Conservation (phyloP, 1,140 invertebrate genomes). For the Sarcophaga bullata region DNA sequence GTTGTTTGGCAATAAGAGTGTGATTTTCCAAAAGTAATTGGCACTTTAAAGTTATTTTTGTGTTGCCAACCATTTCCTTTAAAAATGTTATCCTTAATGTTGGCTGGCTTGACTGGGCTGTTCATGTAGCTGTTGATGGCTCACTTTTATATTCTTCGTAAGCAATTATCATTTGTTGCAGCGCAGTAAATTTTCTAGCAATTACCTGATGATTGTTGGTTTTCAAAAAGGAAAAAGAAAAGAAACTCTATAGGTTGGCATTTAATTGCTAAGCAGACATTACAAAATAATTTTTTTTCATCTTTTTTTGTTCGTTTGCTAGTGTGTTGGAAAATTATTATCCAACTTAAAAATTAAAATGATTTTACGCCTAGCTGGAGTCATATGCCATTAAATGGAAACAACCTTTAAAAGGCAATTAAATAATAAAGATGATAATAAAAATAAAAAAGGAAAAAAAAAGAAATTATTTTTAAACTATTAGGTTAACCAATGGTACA, state of each 20-base stretch:
- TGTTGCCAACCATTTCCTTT: conserved; percentile 29
- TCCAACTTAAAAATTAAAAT: background rate
- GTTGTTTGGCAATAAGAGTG: background rate
- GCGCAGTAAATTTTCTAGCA: conserved; percentile 33
- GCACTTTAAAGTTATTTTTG: conserved; percentile 35
- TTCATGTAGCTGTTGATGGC: background rate
- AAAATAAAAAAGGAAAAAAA: background rate
- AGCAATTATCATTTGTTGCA: conserved; percentile 36
- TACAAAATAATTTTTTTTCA: background rate
- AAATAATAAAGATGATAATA: background rate
- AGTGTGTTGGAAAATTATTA: background rate
- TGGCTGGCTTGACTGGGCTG: background rate
- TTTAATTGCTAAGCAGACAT: conserved; percentile 34
- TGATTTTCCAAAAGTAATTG: conserved; percentile 29
- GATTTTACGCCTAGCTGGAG: conserved; percentile 23
- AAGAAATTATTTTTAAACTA: background rate
- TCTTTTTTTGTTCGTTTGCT: too few species aligned
- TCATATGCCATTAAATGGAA: background rate
- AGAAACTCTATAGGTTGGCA: background rate
- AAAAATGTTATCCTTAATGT: background rate
- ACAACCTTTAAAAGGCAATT: background rate
- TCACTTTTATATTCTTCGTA: background rate
- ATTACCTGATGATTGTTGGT: conserved; percentile 36
- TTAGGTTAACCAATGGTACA: conserved; percentile 11
- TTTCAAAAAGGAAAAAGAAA: conserved; percentile 3